Percentiles rank a stretch among this genome's conserved stretches.
phyloP scores from a whole-genome alignment of 2,797 vertebrate genomes.

The Lycodopsis pacificus region DNA sequence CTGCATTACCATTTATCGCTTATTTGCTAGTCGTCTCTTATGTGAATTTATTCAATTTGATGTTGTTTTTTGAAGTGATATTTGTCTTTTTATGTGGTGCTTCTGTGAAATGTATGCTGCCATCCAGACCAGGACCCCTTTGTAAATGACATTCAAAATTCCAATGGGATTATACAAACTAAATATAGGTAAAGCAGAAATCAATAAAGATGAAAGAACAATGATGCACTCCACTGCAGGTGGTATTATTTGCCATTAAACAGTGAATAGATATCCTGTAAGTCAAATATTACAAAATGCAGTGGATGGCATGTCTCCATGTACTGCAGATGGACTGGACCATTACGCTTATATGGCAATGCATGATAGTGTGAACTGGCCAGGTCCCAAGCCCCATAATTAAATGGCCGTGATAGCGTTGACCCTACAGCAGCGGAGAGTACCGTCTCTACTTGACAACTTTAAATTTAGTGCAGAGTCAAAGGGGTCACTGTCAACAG shows the following conservation, averaged over 20 bases:
- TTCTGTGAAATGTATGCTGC: neutral
- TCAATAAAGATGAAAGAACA: neutral
- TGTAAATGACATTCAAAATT: neutral
- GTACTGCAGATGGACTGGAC: conserved; percentile 1
- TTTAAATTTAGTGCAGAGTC: conserved; percentile 69
- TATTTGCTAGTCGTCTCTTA: neutral
- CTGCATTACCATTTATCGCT: no score
- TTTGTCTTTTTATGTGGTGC: neutral
- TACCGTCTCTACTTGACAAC: conserved; percentile 54
- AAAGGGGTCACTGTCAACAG: conserved; percentile 75
- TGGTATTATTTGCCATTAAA: conserved; percentile 5
- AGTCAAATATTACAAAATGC: neutral
- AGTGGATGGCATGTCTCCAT: neutral
- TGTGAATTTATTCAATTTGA: neutral
- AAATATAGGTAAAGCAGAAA: neutral
- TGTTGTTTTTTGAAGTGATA: neutral
- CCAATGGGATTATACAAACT: neutral
- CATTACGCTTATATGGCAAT: conserved; percentile 18
- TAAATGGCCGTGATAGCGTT: conserved; percentile 64
- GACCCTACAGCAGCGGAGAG: conserved; percentile 59
- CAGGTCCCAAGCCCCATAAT: conserved; percentile 58
- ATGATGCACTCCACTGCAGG: neutral
- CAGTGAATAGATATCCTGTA: neutral
- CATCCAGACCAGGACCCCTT: neutral
- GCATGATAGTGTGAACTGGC: conserved; percentile 22